Evolutionary conservation across 2,888 invertebrate genomes (phyloP), one percentile per base, ranked within the genome.

Genomic region (Leucophenga maculata): DNA sequence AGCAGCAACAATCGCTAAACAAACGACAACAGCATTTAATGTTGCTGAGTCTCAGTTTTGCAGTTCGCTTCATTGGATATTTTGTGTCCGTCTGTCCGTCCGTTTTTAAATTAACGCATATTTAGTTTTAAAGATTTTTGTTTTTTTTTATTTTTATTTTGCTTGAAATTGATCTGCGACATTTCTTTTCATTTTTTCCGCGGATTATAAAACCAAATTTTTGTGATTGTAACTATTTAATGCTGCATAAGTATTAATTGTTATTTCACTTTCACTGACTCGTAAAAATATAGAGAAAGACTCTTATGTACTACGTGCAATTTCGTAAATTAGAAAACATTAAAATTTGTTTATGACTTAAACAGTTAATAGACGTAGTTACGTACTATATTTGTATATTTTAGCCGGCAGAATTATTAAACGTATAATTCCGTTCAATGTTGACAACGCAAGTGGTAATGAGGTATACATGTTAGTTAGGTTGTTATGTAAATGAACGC

Each of bases 121-220:
- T 60, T 60, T 60, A 60, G 14, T 18, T 60, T 44, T 60, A 60
- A 60, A 9, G 60, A 60, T 60, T 60, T 60, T n/a, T n/a, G n/a
- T n/a, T n/a, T n/a, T n/a, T n/a, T n/a, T n/a, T n/a, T n/a, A n/a
- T n/a, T 16, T 60, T 60, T 39, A 60, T 60, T 39, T 59, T 26
- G n/a, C 60, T 31, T 16, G 32, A 32, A 32, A 60, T 39, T 32
- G 39, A 60, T 39, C 16, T 18, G 14, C 8, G 22, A 20, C 22
- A 54, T 54, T 54, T 20, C 22, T 20, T 54, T 20, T 54, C 6
- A 11, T 54, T 54, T 54, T 54, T 57, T 26, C 31, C 39, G 39
- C 39, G 16, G 60, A 60, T 60, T 60, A 60, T 39, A 60, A 60
- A 60, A 60, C 60, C 16, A 60, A 60, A 39, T n/a, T 55, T 39